Conservation (phyloP, 2,888 invertebrate genomes). For the Euplagia quadripunctaria region DNA sequence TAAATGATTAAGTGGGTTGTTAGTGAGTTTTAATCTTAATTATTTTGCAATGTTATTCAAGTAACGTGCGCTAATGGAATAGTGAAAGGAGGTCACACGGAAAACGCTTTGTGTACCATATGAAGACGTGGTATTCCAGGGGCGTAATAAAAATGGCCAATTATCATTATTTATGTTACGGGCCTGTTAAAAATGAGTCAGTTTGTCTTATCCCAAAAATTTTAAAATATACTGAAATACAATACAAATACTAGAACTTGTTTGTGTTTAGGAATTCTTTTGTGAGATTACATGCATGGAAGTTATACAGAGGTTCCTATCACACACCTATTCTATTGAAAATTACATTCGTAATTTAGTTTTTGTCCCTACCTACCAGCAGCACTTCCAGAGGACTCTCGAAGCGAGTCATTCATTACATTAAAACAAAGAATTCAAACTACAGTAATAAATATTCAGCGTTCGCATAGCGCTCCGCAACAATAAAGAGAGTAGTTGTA, state of each 20-base stretch:
- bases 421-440: constrained; percentile 17
- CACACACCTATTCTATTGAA: background rate
- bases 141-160: too few species aligned
- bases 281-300: too few species aligned
- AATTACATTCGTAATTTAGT: background rate
- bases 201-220: too few species aligned
- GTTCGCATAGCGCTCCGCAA: constrained; percentile 16
- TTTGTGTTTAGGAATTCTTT: too few species aligned
- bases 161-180: too few species aligned
- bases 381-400: background rate
- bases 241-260: too few species aligned
- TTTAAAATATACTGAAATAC: too few species aligned
- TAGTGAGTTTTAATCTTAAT: background rate
- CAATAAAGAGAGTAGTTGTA: constrained; percentile 36
- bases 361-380: background rate
- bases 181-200: too few species aligned
- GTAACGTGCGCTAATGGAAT: background rate
- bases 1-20: constrained; percentile 1
- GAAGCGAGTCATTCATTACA: constrained; percentile 12
- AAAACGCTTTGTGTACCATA: background rate
- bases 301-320: background rate
- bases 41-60: background rate
- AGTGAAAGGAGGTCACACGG: background rate
- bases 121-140: background rate
- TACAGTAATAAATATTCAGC: constrained; percentile 29